phyloP scores from a whole-genome alignment of 2,113 vertebrate genomes.

The Tursiops truncatus region DNA sequence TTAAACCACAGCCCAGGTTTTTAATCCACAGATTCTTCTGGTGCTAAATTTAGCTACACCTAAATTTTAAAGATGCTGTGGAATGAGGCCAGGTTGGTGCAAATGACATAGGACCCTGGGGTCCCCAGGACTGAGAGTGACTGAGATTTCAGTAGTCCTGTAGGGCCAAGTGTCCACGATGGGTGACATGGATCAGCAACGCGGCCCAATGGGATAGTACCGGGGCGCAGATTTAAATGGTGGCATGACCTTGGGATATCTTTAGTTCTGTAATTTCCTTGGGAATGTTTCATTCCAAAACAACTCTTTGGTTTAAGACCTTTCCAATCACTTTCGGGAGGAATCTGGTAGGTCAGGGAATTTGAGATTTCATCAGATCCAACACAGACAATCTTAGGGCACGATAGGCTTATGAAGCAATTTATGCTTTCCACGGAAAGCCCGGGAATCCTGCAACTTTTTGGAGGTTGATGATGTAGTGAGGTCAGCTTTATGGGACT shows the following conservation, averaged over 20 bases:
- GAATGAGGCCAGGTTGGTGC: neutral
- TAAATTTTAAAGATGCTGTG: neutral
- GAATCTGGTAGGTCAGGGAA: neutral
- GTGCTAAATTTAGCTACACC: neutral
- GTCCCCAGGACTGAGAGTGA: neutral
- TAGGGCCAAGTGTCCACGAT: neutral
- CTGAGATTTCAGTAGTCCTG: neutral
- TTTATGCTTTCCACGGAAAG: neutral
- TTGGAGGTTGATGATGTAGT: neutral
- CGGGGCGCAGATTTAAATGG: neutral
- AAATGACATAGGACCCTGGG: neutral
- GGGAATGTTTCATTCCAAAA: neutral
- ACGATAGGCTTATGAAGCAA: neutral
- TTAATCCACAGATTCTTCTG: neutral
- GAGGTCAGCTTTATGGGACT: neutral
- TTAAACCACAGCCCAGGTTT: neutral
- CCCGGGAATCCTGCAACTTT: neutral
- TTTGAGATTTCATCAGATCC: neutral
- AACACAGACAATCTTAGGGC: neutral
- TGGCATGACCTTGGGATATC: neutral
- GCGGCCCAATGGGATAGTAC: neutral
- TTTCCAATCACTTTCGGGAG: neutral
- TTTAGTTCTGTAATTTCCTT: neutral
- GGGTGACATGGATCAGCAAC: neutral
- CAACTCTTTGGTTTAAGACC: neutral